phyloP scores from a whole-genome alignment of 2,888 invertebrate genomes.

The Drosophila rubida region DNA sequence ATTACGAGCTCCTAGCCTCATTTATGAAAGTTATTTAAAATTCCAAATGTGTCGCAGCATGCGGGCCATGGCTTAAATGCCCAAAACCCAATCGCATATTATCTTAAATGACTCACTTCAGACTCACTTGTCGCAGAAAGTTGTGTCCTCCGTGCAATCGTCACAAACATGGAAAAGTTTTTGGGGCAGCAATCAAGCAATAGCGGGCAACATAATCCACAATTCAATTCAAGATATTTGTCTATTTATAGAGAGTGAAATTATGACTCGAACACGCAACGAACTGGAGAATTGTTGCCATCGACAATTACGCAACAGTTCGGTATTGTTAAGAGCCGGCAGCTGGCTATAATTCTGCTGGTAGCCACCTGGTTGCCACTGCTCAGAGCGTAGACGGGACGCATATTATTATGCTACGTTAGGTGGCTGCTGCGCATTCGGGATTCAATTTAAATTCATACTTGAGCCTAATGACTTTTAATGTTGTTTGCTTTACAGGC shows the following conservation, averaged over 20 bases:
- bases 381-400: background rate
- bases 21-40: conserved; percentile 34
- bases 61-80: conserved; percentile 4
- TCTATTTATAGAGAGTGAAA: conserved; percentile 59
- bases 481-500: conserved; percentile 77
- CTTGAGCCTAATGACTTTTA: conserved; percentile 76
- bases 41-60: conserved; percentile 24
- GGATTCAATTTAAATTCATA: conserved; percentile 71
- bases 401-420: conserved; percentile 30
- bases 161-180: conserved; percentile 54
- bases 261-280: conserved; percentile 14
- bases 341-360: conserved; percentile 11
- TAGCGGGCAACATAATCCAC: background rate
- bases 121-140: conserved; percentile 10
- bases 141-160: background rate
- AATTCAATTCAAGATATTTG: conserved; percentile 16
- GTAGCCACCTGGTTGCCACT: conserved; percentile 11
- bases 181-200: conserved; percentile 5
- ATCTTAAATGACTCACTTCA: conserved; percentile 1
- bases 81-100: conserved; percentile 11
- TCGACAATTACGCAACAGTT: conserved; percentile 31
- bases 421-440: conserved; percentile 8
- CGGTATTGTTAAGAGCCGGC: background rate
- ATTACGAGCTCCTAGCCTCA: conserved; percentile 46
- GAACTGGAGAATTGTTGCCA: conserved; percentile 3